Conservation (phyloP, 2,113 vertebrate species). For the Butorides virescens region DNA sequence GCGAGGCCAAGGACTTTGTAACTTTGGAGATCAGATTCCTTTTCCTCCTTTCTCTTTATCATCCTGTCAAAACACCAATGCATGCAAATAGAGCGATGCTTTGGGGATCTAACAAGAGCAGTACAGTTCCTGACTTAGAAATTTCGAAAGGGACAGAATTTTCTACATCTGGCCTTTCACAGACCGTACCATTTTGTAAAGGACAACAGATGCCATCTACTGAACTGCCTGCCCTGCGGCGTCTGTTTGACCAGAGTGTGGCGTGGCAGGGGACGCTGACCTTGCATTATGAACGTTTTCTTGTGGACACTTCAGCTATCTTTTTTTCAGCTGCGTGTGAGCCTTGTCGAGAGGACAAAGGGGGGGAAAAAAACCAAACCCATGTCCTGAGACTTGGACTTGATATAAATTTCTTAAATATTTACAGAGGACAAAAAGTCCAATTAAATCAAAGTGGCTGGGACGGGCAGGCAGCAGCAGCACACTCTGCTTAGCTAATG, state of each 20-base stretch:
- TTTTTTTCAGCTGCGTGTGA: not conserved
- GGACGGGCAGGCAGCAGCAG: not conserved
- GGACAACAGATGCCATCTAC: not conserved
- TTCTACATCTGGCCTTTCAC: not conserved
- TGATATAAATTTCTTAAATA: not conserved
- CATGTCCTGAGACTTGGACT: not conserved
- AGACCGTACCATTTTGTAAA: not conserved
- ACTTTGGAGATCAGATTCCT: not conserved
- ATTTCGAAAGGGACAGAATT: not conserved
- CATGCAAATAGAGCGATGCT: accelerated
- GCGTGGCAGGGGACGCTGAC: not conserved
- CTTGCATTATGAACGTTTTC: not conserved
- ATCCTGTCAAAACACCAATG: not conserved
- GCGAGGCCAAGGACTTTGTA: not conserved
- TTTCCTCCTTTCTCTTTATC: not conserved
- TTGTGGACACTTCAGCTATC: not conserved
- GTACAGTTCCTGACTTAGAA: not conserved
- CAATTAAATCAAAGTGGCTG: not conserved
- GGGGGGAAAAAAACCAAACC: not conserved
- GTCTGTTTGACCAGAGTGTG: not conserved
- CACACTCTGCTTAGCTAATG: not conserved
- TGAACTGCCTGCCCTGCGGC: not conserved
- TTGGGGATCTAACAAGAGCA: not conserved
- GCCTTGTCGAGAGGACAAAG: not conserved
- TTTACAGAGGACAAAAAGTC: not conserved